phyloP scores from a whole-genome alignment of 1,140 invertebrate genomes.

The Belonocnema kinseyi region DNA sequence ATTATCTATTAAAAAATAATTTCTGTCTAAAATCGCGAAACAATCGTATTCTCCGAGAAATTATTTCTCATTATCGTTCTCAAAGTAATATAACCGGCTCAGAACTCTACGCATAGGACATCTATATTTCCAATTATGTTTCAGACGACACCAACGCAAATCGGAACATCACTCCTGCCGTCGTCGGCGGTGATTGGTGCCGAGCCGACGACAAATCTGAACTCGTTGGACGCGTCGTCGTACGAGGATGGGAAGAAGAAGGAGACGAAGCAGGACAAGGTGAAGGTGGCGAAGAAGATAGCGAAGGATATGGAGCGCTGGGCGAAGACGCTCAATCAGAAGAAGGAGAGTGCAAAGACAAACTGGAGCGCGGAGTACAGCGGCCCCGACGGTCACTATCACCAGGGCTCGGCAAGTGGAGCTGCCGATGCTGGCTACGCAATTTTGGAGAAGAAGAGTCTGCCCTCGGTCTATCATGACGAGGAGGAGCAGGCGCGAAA shows the following conservation, averaged over 20 bases:
- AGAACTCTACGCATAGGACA: no score
- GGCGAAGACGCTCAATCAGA: conserved; percentile 98
- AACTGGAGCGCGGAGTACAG: conserved; percentile 78
- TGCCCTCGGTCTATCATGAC: conserved; percentile 64
- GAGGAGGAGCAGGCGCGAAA: conserved; percentile 69
- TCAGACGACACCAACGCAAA: conserved; percentile 16
- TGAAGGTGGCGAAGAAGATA: conserved; percentile 98
- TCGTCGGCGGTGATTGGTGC: background rate
- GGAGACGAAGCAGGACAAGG: conserved; percentile 88
- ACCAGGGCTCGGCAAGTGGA: conserved; percentile 77
- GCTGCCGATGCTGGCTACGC: conserved; percentile 94
- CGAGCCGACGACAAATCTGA: conserved; percentile 7
- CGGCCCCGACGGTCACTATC: conserved; percentile 59
- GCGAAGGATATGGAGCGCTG: conserved; percentile 91
- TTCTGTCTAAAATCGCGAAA: no score
- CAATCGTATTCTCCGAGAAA: no score
- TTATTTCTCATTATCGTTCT: no score
- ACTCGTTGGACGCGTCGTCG: conserved; percentile 54
- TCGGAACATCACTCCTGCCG: background rate
- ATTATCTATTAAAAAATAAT: no score
- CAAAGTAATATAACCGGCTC: no score
- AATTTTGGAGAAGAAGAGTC: conserved; percentile 85
- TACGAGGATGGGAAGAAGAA: conserved; percentile 76
- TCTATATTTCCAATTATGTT: background rate
- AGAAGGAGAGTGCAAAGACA: conserved; percentile 90